Percentiles rank a stretch among this genome's conserved stretches.
phyloP scores from a whole-genome alignment of 2,888 invertebrate species.

The Cantharis rustica region DNA sequence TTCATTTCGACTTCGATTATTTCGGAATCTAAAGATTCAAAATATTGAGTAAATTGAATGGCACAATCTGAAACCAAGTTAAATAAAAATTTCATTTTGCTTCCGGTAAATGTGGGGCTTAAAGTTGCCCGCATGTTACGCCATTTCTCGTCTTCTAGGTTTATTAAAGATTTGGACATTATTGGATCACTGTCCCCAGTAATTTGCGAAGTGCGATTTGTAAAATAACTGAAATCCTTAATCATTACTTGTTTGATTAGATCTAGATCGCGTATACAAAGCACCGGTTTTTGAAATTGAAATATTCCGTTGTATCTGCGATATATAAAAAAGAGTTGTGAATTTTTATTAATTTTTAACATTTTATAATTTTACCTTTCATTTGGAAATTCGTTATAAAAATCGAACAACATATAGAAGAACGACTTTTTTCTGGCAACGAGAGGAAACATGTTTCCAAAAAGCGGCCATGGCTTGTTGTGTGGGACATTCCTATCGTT shows the following conservation, averaged over 20 bases:
- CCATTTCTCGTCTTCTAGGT: neutral
- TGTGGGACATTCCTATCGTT: no score
- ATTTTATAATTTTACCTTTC: neutral
- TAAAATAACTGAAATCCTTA: constrained; percentile 7
- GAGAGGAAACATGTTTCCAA: no score
- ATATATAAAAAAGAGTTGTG: neutral
- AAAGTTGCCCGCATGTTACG: neutral
- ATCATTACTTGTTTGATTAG: constrained; percentile 5
- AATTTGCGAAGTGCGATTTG: neutral
- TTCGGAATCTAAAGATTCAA: neutral
- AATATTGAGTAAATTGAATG: neutral
- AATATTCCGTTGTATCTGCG: constrained; percentile 5
- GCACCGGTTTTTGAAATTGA: neutral
- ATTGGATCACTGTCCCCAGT: neutral
- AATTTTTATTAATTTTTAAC: no score
- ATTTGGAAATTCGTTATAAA: no score
- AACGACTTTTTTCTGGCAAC: no score
- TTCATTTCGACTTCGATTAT: neutral
- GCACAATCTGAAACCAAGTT: neutral
- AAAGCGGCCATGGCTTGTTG: no score
- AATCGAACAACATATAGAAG: no score
- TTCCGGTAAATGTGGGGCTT: neutral
- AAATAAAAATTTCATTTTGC: neutral
- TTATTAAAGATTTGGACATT: neutral
- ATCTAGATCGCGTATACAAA: constrained; percentile 1